Conservation (phyloP, 2,888 invertebrate species). For the Dasysyrphus tricinctus region DNA sequence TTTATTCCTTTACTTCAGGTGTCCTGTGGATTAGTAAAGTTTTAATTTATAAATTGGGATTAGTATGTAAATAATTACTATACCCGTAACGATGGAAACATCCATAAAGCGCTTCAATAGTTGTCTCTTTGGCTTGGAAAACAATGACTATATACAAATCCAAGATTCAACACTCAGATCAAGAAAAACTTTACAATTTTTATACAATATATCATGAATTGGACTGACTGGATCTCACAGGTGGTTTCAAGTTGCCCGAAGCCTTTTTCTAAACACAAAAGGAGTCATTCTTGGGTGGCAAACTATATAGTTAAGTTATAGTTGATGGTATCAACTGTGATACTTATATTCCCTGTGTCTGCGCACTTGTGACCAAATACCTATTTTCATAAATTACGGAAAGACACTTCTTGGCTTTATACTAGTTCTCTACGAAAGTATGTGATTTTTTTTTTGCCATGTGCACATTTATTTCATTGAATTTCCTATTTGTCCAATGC, state of each 20-base stretch:
- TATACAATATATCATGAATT: too few species aligned
- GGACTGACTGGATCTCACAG: not conserved
- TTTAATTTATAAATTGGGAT: too few species aligned
- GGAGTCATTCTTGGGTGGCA: slow-evolving; percentile 4
- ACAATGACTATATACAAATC: too few species aligned
- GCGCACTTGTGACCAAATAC: not conserved
- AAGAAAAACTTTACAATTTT: too few species aligned
- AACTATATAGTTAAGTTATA: not conserved
- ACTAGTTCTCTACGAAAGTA: slow-evolving; percentile 5
- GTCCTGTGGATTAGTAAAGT: too few species aligned
- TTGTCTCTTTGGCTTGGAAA: too few species aligned
- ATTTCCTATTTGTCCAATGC: slow-evolving; percentile 6
- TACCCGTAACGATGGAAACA: too few species aligned
- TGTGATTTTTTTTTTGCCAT: slow-evolving; percentile 2
- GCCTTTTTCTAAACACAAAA: not conserved
- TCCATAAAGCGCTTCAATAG: too few species aligned
- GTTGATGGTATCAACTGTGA: not conserved
- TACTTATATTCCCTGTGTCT: not conserved
- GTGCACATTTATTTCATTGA: slow-evolving; percentile 36
- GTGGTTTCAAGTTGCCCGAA: not conserved
- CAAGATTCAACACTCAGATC: too few species aligned
- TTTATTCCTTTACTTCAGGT: too few species aligned
- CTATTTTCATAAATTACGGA: not conserved
- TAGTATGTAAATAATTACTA: too few species aligned
- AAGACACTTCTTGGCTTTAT: not conserved